Evolutionary conservation across 2,797 vertebrate species (phyloP).

Genomic region (Decapterus maruadsi): DNA sequence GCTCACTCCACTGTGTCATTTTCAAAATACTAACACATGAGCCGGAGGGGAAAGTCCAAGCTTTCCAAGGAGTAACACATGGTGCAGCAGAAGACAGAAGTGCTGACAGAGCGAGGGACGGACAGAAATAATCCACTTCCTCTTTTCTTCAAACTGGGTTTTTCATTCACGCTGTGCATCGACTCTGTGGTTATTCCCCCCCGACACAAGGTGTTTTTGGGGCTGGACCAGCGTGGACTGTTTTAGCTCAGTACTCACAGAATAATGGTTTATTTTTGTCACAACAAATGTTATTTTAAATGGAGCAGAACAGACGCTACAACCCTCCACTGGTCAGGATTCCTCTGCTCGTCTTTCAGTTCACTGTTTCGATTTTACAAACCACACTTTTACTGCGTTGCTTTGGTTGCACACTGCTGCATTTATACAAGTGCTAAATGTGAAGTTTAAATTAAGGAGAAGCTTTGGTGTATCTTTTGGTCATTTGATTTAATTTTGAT

Average conservation of each 20-base stretch:
- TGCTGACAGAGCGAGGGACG: conserved; percentile 53
- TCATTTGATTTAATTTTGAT: too few relatives aligned
- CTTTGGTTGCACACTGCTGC: background rate
- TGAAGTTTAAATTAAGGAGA: background rate
- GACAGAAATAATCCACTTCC: conserved; percentile 52
- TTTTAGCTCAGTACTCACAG: background rate
- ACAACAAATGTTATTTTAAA: background rate
- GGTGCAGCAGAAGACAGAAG: conserved; percentile 60
- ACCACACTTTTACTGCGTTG: background rate
- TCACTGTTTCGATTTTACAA: background rate
- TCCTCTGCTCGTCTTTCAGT: background rate
- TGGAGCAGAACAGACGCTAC: background rate
- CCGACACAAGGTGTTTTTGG: background rate
- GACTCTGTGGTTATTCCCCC: background rate
- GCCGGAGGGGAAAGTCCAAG: conserved; percentile 42
- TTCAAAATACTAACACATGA: conserved; percentile 12
- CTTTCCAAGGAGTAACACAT: background rate
- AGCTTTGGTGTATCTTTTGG: too few relatives aligned
- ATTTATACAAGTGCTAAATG: background rate
- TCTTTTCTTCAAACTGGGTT: conserved; percentile 45
- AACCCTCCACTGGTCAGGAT: background rate
- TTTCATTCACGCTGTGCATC: conserved; percentile 34
- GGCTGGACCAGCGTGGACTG: background rate
- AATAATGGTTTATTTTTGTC: too few relatives aligned
- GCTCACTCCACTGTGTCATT: background rate